Percentiles rank a stretch among this genome's conserved stretches.
phyloP scores from a whole-genome alignment of 1,140 invertebrate species.

The Heliconius eleuchia region DNA sequence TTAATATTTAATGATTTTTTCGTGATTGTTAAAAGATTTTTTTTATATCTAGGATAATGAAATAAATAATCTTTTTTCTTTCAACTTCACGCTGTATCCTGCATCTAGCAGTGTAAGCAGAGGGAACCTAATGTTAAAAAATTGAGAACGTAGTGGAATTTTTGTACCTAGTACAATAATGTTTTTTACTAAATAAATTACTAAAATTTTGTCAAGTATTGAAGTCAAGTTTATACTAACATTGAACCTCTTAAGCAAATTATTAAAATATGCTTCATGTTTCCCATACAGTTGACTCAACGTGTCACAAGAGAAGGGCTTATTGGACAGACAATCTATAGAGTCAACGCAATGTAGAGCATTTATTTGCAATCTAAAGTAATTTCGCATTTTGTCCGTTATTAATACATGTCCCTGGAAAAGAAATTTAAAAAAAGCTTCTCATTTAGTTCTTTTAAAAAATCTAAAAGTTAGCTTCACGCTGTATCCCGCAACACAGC shows the following conservation, averaged over 20 bases:
- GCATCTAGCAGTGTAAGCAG: no score
- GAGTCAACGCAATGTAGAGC: slow-evolving; percentile 79
- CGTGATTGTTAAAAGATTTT: no score
- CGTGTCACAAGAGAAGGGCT: slow-evolving; percentile 80
- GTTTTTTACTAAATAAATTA: no score
- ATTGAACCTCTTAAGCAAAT: slow-evolving; percentile 81
- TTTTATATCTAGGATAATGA: background rate
- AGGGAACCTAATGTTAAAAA: no score
- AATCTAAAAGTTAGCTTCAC: background rate
- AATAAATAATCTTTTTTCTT: background rate
- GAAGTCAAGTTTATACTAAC: slow-evolving; percentile 47
- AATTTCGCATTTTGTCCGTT: slow-evolving; percentile 75
- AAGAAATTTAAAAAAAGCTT: slow-evolving; percentile 8
- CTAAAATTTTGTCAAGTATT: background rate
- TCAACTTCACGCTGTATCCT: no score
- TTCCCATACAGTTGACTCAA: slow-evolving; percentile 83
- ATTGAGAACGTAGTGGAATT: no score
- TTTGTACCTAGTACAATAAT: no score
- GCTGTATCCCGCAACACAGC: no score
- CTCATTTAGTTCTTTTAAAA: no score
- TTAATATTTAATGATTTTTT: no score
- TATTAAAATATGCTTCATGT: slow-evolving; percentile 84
- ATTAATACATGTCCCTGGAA: slow-evolving; percentile 62
- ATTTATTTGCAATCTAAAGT: slow-evolving; percentile 84
- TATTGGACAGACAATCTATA: slow-evolving; percentile 82